Conservation (phyloP, 1,140 invertebrate genomes). For the Aphis craccivora region DNA sequence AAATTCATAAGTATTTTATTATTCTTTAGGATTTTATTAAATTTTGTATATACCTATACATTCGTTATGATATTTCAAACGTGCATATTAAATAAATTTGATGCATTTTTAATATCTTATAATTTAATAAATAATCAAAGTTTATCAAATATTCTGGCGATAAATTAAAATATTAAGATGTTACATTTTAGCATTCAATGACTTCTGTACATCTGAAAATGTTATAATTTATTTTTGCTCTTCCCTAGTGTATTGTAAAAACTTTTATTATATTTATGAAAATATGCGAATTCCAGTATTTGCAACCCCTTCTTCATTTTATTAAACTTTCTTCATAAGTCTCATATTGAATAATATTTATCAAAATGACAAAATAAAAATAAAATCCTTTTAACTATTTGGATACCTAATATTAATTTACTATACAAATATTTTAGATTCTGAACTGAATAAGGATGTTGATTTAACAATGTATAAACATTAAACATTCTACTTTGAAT, state of each 20-base stretch:
- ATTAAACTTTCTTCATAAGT: neutral
- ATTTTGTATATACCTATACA: neutral
- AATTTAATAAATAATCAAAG: neutral
- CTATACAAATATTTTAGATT: neutral
- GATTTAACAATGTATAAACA: neutral
- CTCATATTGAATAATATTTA: neutral
- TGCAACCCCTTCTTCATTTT: neutral
- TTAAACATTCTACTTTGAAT: neutral
- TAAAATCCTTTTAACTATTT: neutral
- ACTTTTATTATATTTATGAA: constrained; percentile 10
- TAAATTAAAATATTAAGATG: neutral
- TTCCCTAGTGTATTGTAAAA: neutral
- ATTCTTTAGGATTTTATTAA: neutral
- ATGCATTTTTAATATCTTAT: neutral
- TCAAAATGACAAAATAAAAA: neutral
- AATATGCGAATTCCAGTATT: neutral
- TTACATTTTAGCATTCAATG: neutral
- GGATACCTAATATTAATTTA: neutral
- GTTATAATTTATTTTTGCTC: neutral
- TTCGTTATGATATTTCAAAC: neutral
- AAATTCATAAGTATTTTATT: neutral
- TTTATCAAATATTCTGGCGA: neutral
- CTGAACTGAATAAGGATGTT: neutral
- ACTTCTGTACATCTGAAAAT: neutral
- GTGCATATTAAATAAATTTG: neutral